Conservation (phyloP, 2,888 invertebrate genomes). For the Tricholauxania praeusta region DNA sequence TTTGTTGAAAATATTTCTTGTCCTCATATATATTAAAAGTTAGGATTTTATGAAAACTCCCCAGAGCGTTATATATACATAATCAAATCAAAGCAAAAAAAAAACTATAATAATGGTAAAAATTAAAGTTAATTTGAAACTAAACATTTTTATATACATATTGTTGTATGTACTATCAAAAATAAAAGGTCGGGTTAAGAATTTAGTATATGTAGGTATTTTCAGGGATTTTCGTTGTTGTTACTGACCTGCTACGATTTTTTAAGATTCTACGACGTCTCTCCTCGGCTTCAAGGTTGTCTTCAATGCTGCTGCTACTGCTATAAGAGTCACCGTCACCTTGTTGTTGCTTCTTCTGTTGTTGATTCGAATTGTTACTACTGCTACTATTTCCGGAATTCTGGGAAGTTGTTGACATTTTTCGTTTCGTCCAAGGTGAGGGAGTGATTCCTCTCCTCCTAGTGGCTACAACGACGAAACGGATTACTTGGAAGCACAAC, state of each 20-base stretch:
- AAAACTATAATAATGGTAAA: too few relatives aligned
- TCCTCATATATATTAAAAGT: too few relatives aligned
- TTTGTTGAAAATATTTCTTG: too few relatives aligned
- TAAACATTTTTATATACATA: neutral
- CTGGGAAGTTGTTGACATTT: slow-evolving; percentile 62
- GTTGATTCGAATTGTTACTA: slow-evolving; percentile 51
- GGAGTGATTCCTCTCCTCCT: slow-evolving; percentile 32
- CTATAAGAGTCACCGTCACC: slow-evolving; percentile 59
- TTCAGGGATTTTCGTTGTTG: neutral
- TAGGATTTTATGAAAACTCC: neutral
- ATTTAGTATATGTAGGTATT: too few relatives aligned
- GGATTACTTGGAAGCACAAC: slow-evolving; percentile 23
- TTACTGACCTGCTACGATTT: slow-evolving; percentile 76
- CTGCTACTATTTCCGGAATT: slow-evolving; percentile 61
- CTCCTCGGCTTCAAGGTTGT: slow-evolving; percentile 81
- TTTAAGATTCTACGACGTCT: slow-evolving; percentile 76
- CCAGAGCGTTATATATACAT: neutral
- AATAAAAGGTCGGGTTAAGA: too few relatives aligned
- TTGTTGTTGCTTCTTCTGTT: slow-evolving; percentile 51
- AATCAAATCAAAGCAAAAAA: too few relatives aligned
- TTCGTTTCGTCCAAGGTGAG: slow-evolving; percentile 46
- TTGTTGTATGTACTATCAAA: too few relatives aligned
- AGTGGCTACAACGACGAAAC: slow-evolving; percentile 32
- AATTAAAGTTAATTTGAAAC: too few relatives aligned
- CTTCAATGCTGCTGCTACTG: slow-evolving; percentile 89